A percentile compares a stretch with the other conserved stretches of the same genome.
phyloP scores from a whole-genome alignment of 2,888 invertebrate species.

The Caprella mutica region DNA sequence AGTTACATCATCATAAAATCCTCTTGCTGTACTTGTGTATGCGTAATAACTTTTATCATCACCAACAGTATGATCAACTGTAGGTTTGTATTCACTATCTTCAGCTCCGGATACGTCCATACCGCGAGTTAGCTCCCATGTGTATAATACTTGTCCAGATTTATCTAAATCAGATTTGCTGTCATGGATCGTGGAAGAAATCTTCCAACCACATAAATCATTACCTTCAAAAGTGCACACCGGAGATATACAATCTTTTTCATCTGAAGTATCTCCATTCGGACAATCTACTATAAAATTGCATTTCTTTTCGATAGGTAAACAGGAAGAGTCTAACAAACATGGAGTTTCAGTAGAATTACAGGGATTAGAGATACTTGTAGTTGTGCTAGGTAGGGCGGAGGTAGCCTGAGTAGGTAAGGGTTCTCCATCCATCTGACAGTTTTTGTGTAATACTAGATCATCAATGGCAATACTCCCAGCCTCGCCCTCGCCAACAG shows the following conservation, averaged over 20 bases:
- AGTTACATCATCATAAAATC: too few relatives aligned
- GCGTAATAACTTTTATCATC: too few relatives aligned
- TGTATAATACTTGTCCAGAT: too few relatives aligned
- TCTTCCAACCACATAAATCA: background rate
- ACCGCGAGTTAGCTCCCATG: too few relatives aligned
- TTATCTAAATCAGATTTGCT: too few relatives aligned
- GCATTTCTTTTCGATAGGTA: constrained; percentile 6
- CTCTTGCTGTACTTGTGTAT: too few relatives aligned
- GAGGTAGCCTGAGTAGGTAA: background rate
- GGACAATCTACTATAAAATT: constrained; percentile 21
- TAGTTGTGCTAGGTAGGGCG: background rate
- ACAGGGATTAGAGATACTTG: constrained; percentile 1
- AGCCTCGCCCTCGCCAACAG: background rate
- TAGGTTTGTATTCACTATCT: too few relatives aligned
- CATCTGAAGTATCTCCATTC: constrained; percentile 14
- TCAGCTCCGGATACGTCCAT: too few relatives aligned
- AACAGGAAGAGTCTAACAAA: constrained; percentile 9
- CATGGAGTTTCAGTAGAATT: constrained; percentile 8
- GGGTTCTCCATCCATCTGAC: constrained; percentile 15
- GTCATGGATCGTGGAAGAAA: too few relatives aligned
- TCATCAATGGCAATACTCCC: constrained; percentile 22
- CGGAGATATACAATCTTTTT: constrained; percentile 9
- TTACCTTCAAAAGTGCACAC: background rate
- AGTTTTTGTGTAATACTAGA: constrained; percentile 11
- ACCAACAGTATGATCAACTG: too few relatives aligned